Evolutionary conservation across 2,888 invertebrate genomes (phyloP).

Genomic region (Nezara viridula): DNA sequence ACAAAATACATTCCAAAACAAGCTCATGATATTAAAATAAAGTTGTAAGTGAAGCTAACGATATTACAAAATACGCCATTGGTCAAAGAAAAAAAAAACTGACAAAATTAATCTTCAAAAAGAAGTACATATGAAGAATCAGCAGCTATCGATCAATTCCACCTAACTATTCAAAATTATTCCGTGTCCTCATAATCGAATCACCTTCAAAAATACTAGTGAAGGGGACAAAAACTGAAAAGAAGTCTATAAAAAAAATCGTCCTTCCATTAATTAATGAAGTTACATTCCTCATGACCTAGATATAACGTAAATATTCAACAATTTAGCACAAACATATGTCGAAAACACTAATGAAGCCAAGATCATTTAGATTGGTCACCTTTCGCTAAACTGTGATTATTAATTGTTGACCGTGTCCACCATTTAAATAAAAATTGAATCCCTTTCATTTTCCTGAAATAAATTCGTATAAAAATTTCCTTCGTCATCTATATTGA

Average conservation of each 20-base stretch:
- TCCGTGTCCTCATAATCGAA: background rate
- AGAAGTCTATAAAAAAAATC: background rate
- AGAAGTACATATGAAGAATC: background rate
- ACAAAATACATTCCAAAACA: no score
- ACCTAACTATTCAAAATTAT: background rate
- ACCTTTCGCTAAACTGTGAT: background rate
- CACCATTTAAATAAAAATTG: no score
- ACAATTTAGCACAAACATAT: background rate
- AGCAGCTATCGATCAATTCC: background rate
- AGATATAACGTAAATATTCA: background rate
- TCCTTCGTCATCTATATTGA: no score
- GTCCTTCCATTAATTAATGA: background rate
- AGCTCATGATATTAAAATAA: no score
- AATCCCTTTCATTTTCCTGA: no score
- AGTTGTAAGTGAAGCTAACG: no score
- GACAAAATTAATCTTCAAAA: background rate
- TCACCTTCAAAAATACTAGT: constrained; percentile 5
- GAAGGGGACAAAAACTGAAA: background rate
- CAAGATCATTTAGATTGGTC: background rate
- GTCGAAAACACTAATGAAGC: background rate
- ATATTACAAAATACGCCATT: no score
- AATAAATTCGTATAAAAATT: no score
- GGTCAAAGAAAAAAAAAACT: background rate
- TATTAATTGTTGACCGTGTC: no score
- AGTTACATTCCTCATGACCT: background rate